Percentiles rank a stretch among this genome's conserved stretches.
Evolutionary conservation across 1,140 invertebrate species (phyloP).

Genomic region (Drosophila suzukii): DNA sequence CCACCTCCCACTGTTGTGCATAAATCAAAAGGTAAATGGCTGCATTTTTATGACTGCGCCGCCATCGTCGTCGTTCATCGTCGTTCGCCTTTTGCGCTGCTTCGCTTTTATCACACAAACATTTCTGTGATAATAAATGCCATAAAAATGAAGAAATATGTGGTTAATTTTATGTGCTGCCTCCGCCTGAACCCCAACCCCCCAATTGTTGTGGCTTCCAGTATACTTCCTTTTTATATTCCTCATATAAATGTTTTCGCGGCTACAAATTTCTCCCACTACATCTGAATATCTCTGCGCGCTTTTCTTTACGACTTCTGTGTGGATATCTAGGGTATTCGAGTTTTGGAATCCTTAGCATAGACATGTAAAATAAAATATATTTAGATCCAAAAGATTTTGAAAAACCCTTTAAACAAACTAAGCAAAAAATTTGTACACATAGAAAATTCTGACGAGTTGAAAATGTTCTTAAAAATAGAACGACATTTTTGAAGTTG

Average conservation of each 20-base stretch:
- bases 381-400: no score
- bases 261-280: conserved; percentile 67
- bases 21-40: conserved; percentile 83
- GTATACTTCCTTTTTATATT: conserved; percentile 73
- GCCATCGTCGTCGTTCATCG: conserved; percentile 66
- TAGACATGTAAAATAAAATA: no score
- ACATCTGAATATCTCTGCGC: conserved; percentile 36
- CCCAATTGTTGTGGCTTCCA: conserved; percentile 9
- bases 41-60: conserved; percentile 82
- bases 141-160: conserved; percentile 83
- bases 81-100: conserved; percentile 69
- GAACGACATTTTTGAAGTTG: no score
- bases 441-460: no score
- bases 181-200: not conserved
- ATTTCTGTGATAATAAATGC: conserved; percentile 83
- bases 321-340: conserved; percentile 20
- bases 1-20: conserved; percentile 57
- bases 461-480: no score
- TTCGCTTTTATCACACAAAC: conserved; percentile 82
- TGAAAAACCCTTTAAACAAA: no score
- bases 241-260: conserved; percentile 79
- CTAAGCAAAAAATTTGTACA: no score
- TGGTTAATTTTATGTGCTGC: conserved; percentile 82
- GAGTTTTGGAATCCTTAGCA: not conserved
- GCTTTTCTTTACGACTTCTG: conserved; percentile 34